Conservation (phyloP, 2,888 invertebrate genomes). For the Sympetrum striolatum region DNA sequence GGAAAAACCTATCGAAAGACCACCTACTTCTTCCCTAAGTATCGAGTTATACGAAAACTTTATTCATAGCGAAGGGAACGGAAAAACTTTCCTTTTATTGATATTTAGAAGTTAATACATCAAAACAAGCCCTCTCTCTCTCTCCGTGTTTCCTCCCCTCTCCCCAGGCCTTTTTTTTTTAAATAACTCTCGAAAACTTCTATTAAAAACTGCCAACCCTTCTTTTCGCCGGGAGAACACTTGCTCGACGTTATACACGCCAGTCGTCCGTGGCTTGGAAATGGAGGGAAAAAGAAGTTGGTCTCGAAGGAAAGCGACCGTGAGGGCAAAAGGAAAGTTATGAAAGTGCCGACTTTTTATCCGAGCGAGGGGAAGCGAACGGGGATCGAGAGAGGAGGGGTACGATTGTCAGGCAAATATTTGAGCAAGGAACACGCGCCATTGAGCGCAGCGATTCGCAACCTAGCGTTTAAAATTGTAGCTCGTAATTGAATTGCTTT, state of each 20-base stretch:
- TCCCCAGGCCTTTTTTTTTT: not conserved
- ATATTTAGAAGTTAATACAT: conserved; percentile 30
- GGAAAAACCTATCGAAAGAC: not conserved
- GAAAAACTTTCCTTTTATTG: conserved; percentile 16
- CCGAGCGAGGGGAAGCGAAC: not conserved
- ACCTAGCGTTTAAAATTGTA: conserved; percentile 29
- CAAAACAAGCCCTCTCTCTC: not conserved
- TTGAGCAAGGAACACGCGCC: conserved; percentile 30
- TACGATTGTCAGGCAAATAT: conserved; percentile 37
- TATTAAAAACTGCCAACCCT: conserved; percentile 11
- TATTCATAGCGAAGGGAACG: not conserved
- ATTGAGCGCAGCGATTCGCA: conserved; percentile 37
- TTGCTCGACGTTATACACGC: conserved; percentile 22
- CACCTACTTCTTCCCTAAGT: not conserved
- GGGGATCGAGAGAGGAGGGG: not conserved
- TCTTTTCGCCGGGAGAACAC: conserved; percentile 14
- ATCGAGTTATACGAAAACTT: not conserved
- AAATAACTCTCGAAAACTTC: conserved; percentile 35
- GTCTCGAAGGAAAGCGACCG: conserved; percentile 31
- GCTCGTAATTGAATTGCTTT: conserved; percentile 31
- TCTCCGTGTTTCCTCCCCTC: not conserved
- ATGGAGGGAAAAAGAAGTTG: not conserved
- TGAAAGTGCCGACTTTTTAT: conserved; percentile 7
- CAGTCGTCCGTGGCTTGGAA: conserved; percentile 3
- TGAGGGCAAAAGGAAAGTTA: conserved; percentile 25